Percentiles rank a stretch among this genome's conserved stretches.
These are phyloP conservation scores for Glyphotaelius pellucidus DNA, from an alignment of 2,888 invertebrate species.

Conservation along the genomic window DNA sequence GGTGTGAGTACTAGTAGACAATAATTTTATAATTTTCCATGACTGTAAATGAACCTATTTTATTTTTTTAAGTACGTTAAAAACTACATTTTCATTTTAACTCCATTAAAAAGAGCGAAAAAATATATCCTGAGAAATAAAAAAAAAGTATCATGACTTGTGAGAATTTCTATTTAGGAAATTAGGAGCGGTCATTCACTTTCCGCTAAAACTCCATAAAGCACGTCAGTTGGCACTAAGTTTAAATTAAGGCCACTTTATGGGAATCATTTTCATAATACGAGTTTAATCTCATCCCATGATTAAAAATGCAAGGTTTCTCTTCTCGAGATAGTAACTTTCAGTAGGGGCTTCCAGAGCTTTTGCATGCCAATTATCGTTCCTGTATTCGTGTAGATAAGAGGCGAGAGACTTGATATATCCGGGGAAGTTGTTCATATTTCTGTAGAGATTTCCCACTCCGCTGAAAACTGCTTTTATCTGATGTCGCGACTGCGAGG, in stretches of 20 bases:
- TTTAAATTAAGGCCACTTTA: neutral
- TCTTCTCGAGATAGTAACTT: neutral
- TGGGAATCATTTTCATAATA: neutral
- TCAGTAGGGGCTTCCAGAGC: neutral
- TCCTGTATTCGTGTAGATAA: constrained; percentile 25
- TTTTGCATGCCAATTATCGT: constrained; percentile 24
- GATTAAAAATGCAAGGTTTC: constrained; percentile 2
- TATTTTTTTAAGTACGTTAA: no score
- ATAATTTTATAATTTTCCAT: no score
- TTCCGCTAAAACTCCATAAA: neutral
- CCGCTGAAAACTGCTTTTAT: constrained; percentile 25
- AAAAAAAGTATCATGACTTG: no score
- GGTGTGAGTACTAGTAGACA: no score
- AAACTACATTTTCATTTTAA: no score
- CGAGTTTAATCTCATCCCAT: neutral
- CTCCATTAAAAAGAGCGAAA: no score
- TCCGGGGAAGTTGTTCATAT: constrained; percentile 26
- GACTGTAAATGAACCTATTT: no score
- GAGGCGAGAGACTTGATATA: constrained; percentile 15
- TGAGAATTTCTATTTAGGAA: no score
- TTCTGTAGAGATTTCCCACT: constrained; percentile 36
- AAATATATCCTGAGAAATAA: no score
- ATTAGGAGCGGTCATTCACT: neutral
- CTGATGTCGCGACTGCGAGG: constrained; percentile 26
- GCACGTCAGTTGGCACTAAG: neutral